Evolutionary conservation across 2,797 vertebrate species (phyloP), one percentile per base, ranked within the genome.

Genomic region (Phoebastria nigripes): DNA sequence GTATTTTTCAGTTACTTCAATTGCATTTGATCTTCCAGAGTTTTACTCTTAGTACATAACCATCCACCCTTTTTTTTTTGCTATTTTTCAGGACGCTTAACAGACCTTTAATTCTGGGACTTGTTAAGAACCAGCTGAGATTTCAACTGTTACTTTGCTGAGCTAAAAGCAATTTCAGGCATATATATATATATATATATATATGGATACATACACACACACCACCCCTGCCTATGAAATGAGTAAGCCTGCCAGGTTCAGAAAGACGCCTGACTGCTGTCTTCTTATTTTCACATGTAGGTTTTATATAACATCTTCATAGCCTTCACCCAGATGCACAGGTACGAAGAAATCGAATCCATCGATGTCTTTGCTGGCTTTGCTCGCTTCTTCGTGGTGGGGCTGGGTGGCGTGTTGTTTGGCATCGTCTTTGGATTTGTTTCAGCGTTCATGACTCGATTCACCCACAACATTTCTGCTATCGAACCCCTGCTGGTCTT

Each of bases 401-500:
- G 99, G 9, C 79, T 99, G 1, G 99, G 99, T 1, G 99, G 99
- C 11, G 91, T 99, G 55, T 90, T 98, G 67, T 99, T 99, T 4
- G 99, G 99, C 54, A n/a, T 99, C 5, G 65, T 98, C 47, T 99
- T 99, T 71, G 99, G 99, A 82, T 99, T 99, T 56, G 97, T 98
- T 90, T 99, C 99, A 0, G 98, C 99, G 1, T 98, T 99, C 94
- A 99, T 99, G 96, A 99, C 99, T 10, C 98, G 99, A 28, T 99
- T 99, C 97, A 99, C 99, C 56, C 98, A 97, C 95, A 99, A 98
- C 18, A 98, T 99, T 89, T 97, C 98, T 63, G 98, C 99, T 13
- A 99, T 99, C 0, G 99, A 99, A 74, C 99, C 99, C 0, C 98
- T 99, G 93, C 98, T 99, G 80, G 98, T 99, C 94, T 99, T 99